These are phyloP conservation scores for Neodiprion fabricii DNA, from an alignment of 1,140 invertebrate genomes.

Conservation along the genomic window DNA sequence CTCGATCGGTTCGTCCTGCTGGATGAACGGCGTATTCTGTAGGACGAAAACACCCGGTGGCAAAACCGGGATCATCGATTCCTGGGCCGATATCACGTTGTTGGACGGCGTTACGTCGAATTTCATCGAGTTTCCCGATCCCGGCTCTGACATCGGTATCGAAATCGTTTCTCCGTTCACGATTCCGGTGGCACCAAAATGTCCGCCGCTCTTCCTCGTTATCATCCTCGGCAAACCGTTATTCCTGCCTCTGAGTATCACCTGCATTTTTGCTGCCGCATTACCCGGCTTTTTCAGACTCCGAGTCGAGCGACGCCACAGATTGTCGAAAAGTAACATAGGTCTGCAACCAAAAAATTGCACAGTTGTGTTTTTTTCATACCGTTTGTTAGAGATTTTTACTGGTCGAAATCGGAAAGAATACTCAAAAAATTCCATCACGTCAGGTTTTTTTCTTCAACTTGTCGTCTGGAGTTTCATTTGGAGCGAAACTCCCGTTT, in stretches of 20 bases:
- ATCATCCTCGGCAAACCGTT: neutral
- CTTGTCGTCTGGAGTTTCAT: too few relatives aligned
- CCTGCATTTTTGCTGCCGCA: neutral
- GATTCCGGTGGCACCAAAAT: neutral
- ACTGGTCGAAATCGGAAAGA: too few relatives aligned
- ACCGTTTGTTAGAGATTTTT: too few relatives aligned
- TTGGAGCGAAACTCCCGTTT: too few relatives aligned
- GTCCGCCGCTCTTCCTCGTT: neutral
- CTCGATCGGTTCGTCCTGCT: neutral
- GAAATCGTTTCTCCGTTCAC: slow-evolving; percentile 6
- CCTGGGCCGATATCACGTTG: neutral
- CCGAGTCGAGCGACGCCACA: too few relatives aligned
- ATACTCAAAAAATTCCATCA: too few relatives aligned
- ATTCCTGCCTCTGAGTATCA: neutral
- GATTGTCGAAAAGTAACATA: too few relatives aligned
- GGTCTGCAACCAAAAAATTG: too few relatives aligned
- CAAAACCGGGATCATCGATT: neutral
- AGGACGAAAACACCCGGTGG: neutral
- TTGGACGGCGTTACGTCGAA: neutral
- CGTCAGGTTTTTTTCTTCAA: too few relatives aligned
- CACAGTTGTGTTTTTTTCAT: too few relatives aligned
- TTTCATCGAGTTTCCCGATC: neutral
- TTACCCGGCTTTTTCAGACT: neutral
- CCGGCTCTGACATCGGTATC: neutral
- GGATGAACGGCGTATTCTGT: neutral